Percentiles rank a stretch among this genome's conserved stretches.
These are phyloP conservation scores for Beris chalybata DNA, from an alignment of 2,888 invertebrate genomes.

Conservation along the genomic window DNA sequence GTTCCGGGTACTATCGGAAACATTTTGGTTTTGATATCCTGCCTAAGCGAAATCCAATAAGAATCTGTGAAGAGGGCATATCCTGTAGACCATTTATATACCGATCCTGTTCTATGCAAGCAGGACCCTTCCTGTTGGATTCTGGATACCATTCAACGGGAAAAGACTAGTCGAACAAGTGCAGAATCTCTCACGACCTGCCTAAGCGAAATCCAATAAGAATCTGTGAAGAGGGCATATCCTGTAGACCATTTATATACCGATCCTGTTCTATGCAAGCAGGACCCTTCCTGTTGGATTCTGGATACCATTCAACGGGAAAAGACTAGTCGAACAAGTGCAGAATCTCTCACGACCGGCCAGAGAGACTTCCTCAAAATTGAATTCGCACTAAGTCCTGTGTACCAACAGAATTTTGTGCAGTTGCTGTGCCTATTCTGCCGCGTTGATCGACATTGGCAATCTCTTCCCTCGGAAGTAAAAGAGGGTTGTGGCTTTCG, in stretches of 20 bases:
- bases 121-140: background rate
- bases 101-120: background rate
- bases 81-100: constrained; percentile 9
- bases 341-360: constrained; percentile 53
- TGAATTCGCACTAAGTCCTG: too few species aligned
- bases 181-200: constrained; percentile 54
- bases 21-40: constrained; percentile 29
- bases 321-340: constrained; percentile 49
- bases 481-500: constrained; percentile 19
- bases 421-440: too few species aligned
- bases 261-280: background rate
- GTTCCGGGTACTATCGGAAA: constrained; percentile 37
- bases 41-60: constrained; percentile 21
- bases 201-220: constrained; percentile 31
- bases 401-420: too few species aligned
- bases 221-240: constrained; percentile 4
- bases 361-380: too few species aligned
- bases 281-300: background rate
- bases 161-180: constrained; percentile 48
- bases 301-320: constrained; percentile 3
- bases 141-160: constrained; percentile 6
- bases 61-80: constrained; percentile 12
- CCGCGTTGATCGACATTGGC: too few species aligned
- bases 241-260: constrained; percentile 10
- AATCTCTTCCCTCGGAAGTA: constrained; percentile 2